Evolutionary conservation across 2,888 invertebrate species (phyloP).

Genomic region (Hymenopus coronatus): DNA sequence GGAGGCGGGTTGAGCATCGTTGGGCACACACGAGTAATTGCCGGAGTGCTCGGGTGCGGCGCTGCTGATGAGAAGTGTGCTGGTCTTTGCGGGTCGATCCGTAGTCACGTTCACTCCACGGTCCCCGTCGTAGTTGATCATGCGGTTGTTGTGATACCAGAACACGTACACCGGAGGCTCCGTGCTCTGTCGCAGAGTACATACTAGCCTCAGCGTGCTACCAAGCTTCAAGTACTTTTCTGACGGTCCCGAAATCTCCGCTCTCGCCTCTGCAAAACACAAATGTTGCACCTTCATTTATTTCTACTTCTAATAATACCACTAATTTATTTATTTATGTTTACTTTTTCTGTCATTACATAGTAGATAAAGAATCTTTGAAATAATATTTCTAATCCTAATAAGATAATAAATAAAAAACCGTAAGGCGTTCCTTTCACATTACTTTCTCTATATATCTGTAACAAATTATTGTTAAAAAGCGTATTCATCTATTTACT

Average conservation of each 20-base stretch:
- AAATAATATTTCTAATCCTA: too few relatives aligned
- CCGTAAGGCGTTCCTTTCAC: too few relatives aligned
- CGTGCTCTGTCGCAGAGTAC: constrained; percentile 78
- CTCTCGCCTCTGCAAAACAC: constrained; percentile 69
- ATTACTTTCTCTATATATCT: too few relatives aligned
- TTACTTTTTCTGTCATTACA: too few relatives aligned
- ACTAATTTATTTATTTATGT: too few relatives aligned
- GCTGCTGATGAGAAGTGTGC: constrained; percentile 52
- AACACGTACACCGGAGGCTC: constrained; percentile 81
- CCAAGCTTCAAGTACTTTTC: constrained; percentile 87
- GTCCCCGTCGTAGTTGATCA: constrained; percentile 77
- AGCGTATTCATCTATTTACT: too few relatives aligned
- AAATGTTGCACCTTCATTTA: neutral
- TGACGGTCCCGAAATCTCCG: constrained; percentile 80
- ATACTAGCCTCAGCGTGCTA: constrained; percentile 76
- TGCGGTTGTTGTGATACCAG: constrained; percentile 80
- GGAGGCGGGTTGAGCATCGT: constrained; percentile 83
- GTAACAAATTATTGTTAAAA: too few relatives aligned
- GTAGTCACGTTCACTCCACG: constrained; percentile 54
- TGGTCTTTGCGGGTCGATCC: constrained; percentile 41
- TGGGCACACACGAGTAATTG: constrained; percentile 85
- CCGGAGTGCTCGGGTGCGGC: constrained; percentile 68
- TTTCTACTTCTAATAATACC: neutral
- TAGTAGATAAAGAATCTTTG: too few relatives aligned
- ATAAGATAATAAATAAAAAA: too few relatives aligned